Base-by-base conservation (phyloP, 2,888 invertebrate genomes). In the Platycheirus rosarum region DNA sequence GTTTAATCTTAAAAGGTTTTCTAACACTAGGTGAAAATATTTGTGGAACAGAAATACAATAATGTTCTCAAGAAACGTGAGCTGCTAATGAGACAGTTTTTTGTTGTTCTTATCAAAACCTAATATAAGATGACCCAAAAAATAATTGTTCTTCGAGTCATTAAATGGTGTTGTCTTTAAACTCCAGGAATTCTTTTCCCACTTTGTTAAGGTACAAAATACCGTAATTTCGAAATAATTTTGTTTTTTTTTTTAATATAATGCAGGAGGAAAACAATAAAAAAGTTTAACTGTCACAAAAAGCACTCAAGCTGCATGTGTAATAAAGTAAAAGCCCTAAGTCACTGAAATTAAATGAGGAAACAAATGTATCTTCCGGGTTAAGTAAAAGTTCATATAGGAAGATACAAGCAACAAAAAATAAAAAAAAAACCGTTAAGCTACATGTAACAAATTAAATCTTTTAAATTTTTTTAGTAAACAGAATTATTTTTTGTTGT, bases 321-420 rank as follows among this genome's bases (percentile, higher is more conserved):
- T n/a, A n/a, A n/a, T n/a, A n/a, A n/a, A n/a, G n/a, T n/a, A n/a
- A n/a, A n/a, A n/a, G n/a, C n/a, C n/a, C n/a, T n/a, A n/a, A n/a
- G n/a, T 5, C 40, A 40, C n/a, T 40, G 14, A 40, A 26, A 18
- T 20, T 0, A 11, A 20, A 48, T 18, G 4, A 48, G 8, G 23
- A 23, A 4, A 4, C 23, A 48, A 40, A 40, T 16, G 4, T n/a
- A 26, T 57, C 57, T 57, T 57, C 57, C 57, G 57, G 42, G 40
- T 42, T 40, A 26, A 40, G 20, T 57, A 14, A 1, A 40, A n/a
- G 0, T 26, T 57, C 1, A 23, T 23, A 23, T 23, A 23, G 23
- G 23, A 13, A 26, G 2, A 18, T 57, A 2, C 14, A 40, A 42
- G 26, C 2, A 18, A 23, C 1, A 23, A 23, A 13, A 4, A 13